Evolutionary conservation across 2,113 vertebrate species (phyloP).

Genomic region (Brachyhypopomus occidentalis): DNA sequence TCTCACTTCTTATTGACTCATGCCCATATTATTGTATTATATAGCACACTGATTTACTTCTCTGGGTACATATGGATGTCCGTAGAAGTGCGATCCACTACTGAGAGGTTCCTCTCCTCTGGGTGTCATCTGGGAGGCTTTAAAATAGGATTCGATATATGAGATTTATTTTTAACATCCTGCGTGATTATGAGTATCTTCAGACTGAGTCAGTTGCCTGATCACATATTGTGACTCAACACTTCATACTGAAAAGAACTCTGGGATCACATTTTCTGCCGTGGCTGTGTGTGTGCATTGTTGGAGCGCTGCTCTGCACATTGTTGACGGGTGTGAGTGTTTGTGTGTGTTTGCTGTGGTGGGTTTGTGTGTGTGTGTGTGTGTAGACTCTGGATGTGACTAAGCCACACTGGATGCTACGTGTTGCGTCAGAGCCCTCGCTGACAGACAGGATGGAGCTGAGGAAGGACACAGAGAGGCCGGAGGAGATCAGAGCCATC

Average conservation of each 20-base stretch:
- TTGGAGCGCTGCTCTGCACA: no score
- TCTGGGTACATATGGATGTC: background rate
- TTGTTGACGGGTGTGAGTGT: background rate
- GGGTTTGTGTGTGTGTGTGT: background rate
- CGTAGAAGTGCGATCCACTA: background rate
- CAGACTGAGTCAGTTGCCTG: slow-evolving; percentile 7
- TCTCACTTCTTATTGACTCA: background rate
- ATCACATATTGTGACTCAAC: slow-evolving; percentile 17
- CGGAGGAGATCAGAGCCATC: slow-evolving; percentile 8
- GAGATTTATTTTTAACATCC: slow-evolving; percentile 37
- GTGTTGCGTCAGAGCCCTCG: background rate
- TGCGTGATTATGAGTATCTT: slow-evolving; percentile 1
- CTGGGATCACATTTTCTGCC: background rate
- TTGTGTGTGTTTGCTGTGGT: background rate
- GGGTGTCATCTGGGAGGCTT: background rate
- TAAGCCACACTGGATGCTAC: slow-evolving; percentile 10
- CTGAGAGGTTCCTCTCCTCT: background rate
- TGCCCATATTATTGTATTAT: background rate
- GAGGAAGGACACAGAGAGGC: slow-evolving; percentile 12
- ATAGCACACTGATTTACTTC: background rate
- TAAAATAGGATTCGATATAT: background rate
- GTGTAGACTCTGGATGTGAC: slow-evolving; percentile 5
- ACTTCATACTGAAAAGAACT: slow-evolving; percentile 20
- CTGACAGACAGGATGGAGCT: background rate
- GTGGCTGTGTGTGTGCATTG: background rate